These are phyloP conservation scores for Urocitellus parryii DNA, from an alignment of 2,113 vertebrate species.

Conservation along the genomic window DNA sequence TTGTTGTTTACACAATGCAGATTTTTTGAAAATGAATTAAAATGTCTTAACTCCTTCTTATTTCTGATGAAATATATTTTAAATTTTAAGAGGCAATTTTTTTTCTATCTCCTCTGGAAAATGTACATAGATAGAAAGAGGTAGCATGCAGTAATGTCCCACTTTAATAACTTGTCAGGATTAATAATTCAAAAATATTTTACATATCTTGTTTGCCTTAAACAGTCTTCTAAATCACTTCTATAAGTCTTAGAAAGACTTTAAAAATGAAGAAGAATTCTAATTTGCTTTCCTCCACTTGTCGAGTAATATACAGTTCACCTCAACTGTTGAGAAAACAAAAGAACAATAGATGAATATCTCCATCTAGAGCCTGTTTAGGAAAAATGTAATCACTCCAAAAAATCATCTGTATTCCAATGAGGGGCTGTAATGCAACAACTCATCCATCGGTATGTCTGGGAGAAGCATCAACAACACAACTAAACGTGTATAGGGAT, in stretches of 20 bases:
- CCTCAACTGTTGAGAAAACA: constrained; percentile 58
- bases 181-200: constrained; percentile 74
- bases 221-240: constrained; percentile 76
- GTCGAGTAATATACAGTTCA: constrained; percentile 29
- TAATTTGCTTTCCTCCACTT: constrained; percentile 53
- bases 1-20: background rate
- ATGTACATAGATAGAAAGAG: background rate
- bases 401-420: background rate
- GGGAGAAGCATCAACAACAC: background rate
- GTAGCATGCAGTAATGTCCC: background rate
- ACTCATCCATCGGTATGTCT: constrained; percentile 64
- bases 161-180: constrained; percentile 66
- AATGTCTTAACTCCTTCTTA: constrained; percentile 45
- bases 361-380: constrained; percentile 84
- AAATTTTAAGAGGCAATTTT: constrained; percentile 40
- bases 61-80: constrained; percentile 53
- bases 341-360: constrained; percentile 81
- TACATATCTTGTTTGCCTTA: constrained; percentile 65
- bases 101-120: constrained; percentile 48
- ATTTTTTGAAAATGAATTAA: constrained; percentile 56
- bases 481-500: constrained; percentile 31
- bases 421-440: background rate
- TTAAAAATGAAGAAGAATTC: constrained; percentile 68
- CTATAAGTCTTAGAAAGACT: constrained; percentile 49
- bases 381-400: constrained; percentile 50